Base-by-base conservation (phyloP, 1,140 invertebrate species). In the Drosophila pectinifera region DNA sequence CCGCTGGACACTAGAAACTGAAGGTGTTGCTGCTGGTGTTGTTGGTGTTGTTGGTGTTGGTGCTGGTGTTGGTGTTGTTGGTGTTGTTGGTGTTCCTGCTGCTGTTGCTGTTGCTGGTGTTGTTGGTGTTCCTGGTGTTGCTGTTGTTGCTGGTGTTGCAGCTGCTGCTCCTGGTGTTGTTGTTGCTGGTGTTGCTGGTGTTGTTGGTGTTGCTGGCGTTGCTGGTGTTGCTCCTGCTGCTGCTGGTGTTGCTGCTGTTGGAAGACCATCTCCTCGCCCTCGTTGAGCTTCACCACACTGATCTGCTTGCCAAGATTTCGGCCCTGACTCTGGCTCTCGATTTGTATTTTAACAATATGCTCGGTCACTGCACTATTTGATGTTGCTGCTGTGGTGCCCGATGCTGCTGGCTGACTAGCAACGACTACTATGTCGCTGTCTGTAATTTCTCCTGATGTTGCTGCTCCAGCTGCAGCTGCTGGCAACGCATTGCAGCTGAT, bases 1-100 rank as follows among this genome's bases (percentile, higher is more conserved):
- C 96, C 96, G 84, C 95, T 96, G 5, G 95, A 95, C 93, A 96
- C 95, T 16, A 95, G 92, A 83, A 93, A 93, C 76, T 93, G 94
- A 10, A 92, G 93, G 48, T 93, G 93, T 51, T 93, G 94, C 43
- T 48, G 63, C 18, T 61, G 53, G n/a, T 54, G 57, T 2, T 31
- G 22, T 20, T 67, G 63, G 18, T 62, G 70, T 20, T 63, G 49
- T 4, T 58, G 55, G 8, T 53, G 42, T 13, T 55, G 55, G 1
- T 53, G 46, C 0, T 70, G 43, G 18, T 58, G 51, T 16, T 81
- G 51, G 2, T 86, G 74, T 14, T 85, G 76, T n/a, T 80, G 63
- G 38, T n/a, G n/a, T n/a, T n/a, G n/a, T n/a, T n/a, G n/a, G n/a
- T n/a, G 55, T 8, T 69, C 63, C 11, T 53, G 42, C n/a, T 55